A percentile compares a stretch with the other conserved stretches of the same genome.
Evolutionary conservation across 2,797 vertebrate genomes (phyloP).

Genomic region (Squalus acanthias): DNA sequence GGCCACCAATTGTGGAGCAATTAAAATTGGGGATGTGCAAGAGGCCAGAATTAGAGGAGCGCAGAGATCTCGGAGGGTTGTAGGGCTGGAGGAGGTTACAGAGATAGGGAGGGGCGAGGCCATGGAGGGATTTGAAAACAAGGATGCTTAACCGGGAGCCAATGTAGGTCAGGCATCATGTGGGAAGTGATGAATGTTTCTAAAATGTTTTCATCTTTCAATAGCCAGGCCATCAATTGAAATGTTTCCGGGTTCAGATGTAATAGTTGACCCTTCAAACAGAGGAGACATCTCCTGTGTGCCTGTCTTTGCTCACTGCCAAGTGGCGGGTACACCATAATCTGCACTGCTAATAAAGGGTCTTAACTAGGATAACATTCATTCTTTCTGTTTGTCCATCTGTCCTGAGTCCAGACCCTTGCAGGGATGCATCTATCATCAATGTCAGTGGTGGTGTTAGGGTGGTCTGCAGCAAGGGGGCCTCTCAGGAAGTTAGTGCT

Average conservation of each 20-base stretch:
- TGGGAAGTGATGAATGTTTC: background rate
- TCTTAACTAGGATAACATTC: background rate
- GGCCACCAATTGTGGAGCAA: no score
- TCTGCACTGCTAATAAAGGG: background rate
- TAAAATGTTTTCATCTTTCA: background rate
- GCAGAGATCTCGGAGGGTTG: no score
- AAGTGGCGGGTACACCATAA: background rate
- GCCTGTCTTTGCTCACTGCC: background rate
- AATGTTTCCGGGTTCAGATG: background rate
- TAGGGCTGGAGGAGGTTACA: no score
- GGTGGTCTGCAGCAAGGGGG: background rate
- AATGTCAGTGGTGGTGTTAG: background rate
- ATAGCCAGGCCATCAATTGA: background rate
- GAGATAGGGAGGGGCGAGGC: no score
- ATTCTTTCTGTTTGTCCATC: background rate
- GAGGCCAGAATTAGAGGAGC: no score
- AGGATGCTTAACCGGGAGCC: no score
- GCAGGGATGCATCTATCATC: background rate
- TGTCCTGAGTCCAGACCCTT: no score
- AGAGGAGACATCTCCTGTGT: background rate
- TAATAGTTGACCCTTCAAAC: background rate
- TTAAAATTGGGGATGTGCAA: no score
- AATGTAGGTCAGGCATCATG: background rate
- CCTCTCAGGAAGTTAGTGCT: background rate
- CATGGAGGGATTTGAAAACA: no score